Evolutionary conservation across 2,888 invertebrate species (phyloP).

Genomic region (Drosophila lutescens): DNA sequence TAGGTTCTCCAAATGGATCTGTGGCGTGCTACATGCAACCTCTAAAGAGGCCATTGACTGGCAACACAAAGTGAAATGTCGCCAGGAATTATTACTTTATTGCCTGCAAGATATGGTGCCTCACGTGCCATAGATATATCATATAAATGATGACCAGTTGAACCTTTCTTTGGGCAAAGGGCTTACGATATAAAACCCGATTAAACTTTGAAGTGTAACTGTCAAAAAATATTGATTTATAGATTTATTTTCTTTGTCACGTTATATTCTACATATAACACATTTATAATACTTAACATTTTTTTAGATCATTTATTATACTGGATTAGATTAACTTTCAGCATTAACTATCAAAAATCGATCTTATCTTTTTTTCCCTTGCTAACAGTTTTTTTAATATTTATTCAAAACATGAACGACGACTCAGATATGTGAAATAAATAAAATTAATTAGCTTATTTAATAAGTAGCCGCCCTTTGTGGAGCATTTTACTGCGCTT

Average conservation of each 20-base stretch:
- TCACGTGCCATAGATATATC: conserved; percentile 6
- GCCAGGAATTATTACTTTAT: neutral
- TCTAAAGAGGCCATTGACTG: conserved; percentile 47
- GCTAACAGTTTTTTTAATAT: neutral
- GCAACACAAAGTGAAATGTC: conserved; percentile 20
- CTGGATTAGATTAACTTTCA: too few species aligned
- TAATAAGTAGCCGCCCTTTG: conserved; percentile 48
- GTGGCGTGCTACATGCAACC: conserved; percentile 61
- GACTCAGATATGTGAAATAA: conserved; percentile 2
- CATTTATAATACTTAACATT: too few species aligned
- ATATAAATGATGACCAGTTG: conserved; percentile 4
- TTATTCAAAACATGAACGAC: neutral
- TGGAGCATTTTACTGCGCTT: conserved; percentile 34
- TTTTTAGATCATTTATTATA: too few species aligned
- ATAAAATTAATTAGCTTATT: conserved; percentile 37
- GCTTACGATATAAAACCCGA: neutral
- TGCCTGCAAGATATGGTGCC: neutral
- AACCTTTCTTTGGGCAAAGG: neutral
- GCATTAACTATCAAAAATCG: neutral
- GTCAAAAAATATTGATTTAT: neutral
- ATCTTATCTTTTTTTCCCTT: neutral
- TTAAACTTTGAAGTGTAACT: neutral
- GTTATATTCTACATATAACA: too few species aligned
- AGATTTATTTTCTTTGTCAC: too few species aligned
- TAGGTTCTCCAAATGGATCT: conserved; percentile 37